phyloP scores from a whole-genome alignment of 1,140 invertebrate genomes.

The Drosophila azteca region DNA sequence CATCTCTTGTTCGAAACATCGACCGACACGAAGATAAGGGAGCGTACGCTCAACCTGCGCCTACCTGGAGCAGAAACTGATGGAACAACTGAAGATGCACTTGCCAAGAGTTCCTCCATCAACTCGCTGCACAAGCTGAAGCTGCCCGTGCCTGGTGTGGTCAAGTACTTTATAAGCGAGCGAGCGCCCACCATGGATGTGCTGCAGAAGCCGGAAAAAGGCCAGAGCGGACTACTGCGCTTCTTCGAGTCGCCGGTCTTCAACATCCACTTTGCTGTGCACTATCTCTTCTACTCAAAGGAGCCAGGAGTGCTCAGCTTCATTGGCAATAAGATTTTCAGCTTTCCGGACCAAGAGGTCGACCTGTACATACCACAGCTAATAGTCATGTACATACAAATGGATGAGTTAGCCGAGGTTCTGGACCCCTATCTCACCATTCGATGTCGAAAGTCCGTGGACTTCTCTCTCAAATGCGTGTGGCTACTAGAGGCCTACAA shows the following conservation, averaged over 20 bases:
- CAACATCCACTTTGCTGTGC: slow-evolving; percentile 98
- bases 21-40: slow-evolving; percentile 45
- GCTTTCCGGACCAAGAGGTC: slow-evolving; percentile 94
- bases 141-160: slow-evolving; percentile 80
- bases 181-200: slow-evolving; percentile 40
- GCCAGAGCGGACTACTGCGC: slow-evolving; percentile 88
- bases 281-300: slow-evolving; percentile 99
- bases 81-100: slow-evolving; percentile 13
- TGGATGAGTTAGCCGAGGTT: slow-evolving; percentile 97
- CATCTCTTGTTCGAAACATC: neutral
- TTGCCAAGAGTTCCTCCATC: slow-evolving; percentile 72
- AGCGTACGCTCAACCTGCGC: slow-evolving; percentile 69
- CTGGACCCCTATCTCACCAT: slow-evolving; percentile 97
- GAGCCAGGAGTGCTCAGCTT: slow-evolving; percentile 98
- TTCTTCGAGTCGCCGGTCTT: slow-evolving; percentile 98
- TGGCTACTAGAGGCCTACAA: slow-evolving; percentile 97
- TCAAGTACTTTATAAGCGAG: slow-evolving; percentile 82
- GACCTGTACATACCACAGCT: slow-evolving; percentile 99
- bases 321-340: slow-evolving; percentile 98
- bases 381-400: slow-evolving; percentile 99
- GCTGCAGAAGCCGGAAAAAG: slow-evolving; percentile 78
- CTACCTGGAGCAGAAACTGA: slow-evolving; percentile 59
- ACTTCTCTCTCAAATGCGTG: slow-evolving; percentile 97
- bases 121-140: slow-evolving; percentile 77
- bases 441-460: slow-evolving; percentile 96